phyloP scores from a whole-genome alignment of 2,888 invertebrate genomes.

The Drosophila pullipes region DNA sequence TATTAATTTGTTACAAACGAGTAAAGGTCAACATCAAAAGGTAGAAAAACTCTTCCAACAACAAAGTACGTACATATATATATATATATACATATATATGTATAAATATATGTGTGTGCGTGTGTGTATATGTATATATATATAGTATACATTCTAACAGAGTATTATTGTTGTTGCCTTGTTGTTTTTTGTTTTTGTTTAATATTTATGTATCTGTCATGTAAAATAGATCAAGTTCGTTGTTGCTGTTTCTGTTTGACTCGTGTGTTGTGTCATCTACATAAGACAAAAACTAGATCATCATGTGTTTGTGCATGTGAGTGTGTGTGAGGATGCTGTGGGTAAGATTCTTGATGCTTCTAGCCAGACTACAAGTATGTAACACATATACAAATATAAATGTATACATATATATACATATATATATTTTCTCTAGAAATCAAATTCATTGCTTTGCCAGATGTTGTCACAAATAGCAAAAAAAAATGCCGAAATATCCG shows the following conservation, averaged over 20 bases:
- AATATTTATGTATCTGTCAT: constrained; percentile 52
- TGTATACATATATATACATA: too few relatives aligned
- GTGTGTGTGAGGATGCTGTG: constrained; percentile 18
- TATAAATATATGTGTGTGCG: background rate
- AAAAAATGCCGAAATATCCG: constrained; percentile 8
- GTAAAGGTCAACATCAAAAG: constrained; percentile 52
- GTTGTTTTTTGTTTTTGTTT: constrained; percentile 16
- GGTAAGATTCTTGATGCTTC: constrained; percentile 18
- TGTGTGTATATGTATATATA: background rate
- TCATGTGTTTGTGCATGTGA: background rate
- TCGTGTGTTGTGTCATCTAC: constrained; percentile 48
- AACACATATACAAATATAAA: background rate
- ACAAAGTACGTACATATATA: background rate
- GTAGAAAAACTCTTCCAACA: constrained; percentile 16
- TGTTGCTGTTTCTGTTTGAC: constrained; percentile 34
- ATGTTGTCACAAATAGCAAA: constrained; percentile 23
- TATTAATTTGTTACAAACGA: constrained; percentile 58
- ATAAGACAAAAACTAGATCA: constrained; percentile 49
- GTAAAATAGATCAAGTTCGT: constrained; percentile 73
- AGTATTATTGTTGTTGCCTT: constrained; percentile 18
- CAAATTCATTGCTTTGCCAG: constrained; percentile 8
- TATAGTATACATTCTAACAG: constrained; percentile 1
- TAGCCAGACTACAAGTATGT: background rate
- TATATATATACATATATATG: background rate
- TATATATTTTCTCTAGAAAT: constrained; percentile 13